Evolutionary conservation across 2,797 vertebrate genomes (phyloP), one percentile per base, ranked within the genome.

Genomic region (Chelmon rostratus): DNA sequence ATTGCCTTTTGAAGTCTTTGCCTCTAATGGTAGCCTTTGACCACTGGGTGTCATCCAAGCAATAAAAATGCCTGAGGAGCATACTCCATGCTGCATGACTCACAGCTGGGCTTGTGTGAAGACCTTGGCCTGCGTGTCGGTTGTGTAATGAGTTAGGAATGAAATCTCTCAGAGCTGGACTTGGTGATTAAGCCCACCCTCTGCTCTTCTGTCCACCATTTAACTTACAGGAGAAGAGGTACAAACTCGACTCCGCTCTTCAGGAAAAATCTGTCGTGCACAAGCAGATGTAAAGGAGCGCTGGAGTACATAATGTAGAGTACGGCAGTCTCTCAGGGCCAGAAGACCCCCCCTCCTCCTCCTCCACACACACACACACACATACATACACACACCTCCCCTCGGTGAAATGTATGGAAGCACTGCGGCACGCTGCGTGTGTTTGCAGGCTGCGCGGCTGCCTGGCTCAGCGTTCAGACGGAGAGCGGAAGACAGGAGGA

Each of bases 41-140:
- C 94, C 94, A 93, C 93, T 95, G 92, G 94, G 94, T 94, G 93
- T 94, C 93, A 93, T 92, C 92, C 87, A 90, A 92, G 91, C 92
- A 90, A 89, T 93, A 91, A 77, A 92, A 90, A 92, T 90, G 81
- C 82, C 67, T 76, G 66, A 66, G 83, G 78, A 90, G 72, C 86
- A 73, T 44, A 78, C 77, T 85, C 59, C 75, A 59, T 84, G 86
- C 83, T 85, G 90, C 78, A 89, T 92, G 89, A 92, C 88, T 92
- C 89, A 93, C 89, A 86, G 84, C 89, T 90, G 91, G 84, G 78
- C 78, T 81, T 28, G 80, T 83, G 56, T 72, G 83, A 47, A 90
- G 86, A 89, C 91, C 91, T 86, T 90, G 85, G 89, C 86, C 85
- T 80, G 73, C 54, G 68, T 68, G 56, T 76, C 53, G 76, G 79